These are phyloP conservation scores for Phalanger gymnotis DNA, from an alignment of 2,797 vertebrate species.

Conservation along the genomic window DNA sequence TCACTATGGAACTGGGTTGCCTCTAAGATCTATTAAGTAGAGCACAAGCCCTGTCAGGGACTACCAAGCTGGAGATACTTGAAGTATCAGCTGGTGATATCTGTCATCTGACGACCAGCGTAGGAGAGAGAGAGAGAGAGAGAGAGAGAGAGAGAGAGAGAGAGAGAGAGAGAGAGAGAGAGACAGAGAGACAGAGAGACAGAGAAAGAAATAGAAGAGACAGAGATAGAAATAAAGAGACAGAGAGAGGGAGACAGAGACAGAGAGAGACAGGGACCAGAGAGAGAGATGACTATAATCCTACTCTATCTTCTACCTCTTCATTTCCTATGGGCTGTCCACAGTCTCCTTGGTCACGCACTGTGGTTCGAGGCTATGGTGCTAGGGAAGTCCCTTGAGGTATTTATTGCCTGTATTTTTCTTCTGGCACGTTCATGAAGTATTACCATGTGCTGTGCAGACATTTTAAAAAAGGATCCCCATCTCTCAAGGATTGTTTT, in stretches of 20 bases:
- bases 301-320: background rate
- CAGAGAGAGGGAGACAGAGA: background rate
- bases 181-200: background rate
- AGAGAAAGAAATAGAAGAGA: background rate
- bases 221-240: background rate
- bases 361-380: background rate
- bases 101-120: background rate
- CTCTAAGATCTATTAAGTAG: background rate
- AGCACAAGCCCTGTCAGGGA: background rate
- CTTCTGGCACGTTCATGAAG: background rate
- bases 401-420: background rate
- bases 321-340: background rate
- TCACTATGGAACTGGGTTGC: background rate
- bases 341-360: background rate
- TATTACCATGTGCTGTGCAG: background rate
- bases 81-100: background rate
- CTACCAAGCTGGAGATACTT: background rate
- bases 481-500: background rate
- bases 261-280: too few relatives aligned
- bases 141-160: too few relatives aligned
- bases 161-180: too few relatives aligned
- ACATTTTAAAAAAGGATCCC: background rate
- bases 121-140: background rate
- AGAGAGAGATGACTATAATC: background rate
- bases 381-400: background rate